Base-by-base conservation (phyloP, 2,113 vertebrate genomes). In the Myotis yumanensis region DNA sequence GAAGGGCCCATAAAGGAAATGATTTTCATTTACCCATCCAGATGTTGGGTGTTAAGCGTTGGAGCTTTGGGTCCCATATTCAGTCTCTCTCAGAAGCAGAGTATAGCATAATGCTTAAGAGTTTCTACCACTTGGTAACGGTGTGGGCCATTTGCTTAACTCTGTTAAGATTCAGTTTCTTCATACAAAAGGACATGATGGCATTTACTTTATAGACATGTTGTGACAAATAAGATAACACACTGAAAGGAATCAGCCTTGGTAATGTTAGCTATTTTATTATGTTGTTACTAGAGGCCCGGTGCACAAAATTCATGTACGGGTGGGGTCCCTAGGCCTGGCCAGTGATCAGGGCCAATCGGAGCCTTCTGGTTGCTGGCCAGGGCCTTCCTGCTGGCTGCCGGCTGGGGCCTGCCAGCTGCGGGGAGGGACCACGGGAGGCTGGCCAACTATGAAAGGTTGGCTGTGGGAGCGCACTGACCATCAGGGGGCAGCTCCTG, bases 391-490 rank as follows among this genome's bases (percentile, higher is more conserved):
- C 54, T 57, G 54, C 51, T 16, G 15, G 54, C 54, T 57, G 54
- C 18, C 7, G 7, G 54, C 54, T 7, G 7, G 54, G 51, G 51
- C 51, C 51, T 51, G 51, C 51, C 1, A 15, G 51, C 15, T 1
- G 16, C 0, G 1, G 51, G 51, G 51, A 17, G 0, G 51, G 48
- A 51, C 14, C 48, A 14, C 48, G 3, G 2, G 48, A 51, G 52
- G 18, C 20, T 54, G 18, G 17, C 52, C 7, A 7, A 8, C 54
- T 3, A 1, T 1, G 54, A 7, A 20, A 7, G 54, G 20, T 9
- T 57, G 54, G 20, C 20, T 57, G 20, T 57, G 18, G 20, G 20
- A 57, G 7, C 8, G 22, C 54, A 22, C 20, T 57, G 54, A 57
- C 54, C 3, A 57, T 7, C 54, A 57, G 7, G 20, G 52, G 54